Evolutionary conservation across 1,140 invertebrate genomes (phyloP), one percentile per base, ranked within the genome.

Genomic region (Drosophila varians): DNA sequence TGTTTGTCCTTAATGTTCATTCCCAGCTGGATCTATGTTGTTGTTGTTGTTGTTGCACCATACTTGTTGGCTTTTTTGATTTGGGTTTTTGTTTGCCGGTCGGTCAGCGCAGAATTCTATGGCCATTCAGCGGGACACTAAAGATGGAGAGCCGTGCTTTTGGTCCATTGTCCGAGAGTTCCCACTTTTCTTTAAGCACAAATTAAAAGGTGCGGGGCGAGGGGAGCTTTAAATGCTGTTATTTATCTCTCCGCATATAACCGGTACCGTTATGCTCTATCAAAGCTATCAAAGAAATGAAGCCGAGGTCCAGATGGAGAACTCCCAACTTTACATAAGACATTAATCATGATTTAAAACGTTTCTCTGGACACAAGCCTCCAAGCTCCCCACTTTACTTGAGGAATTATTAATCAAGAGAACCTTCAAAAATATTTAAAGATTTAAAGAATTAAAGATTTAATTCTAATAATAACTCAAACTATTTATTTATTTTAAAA

Each of bases 321-420:
- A 42, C 61, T 42, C 54, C 12, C 60, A 31, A 34, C 60, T 66
- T 66, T 43, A 28, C 62, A 34, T 65, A 52, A 52, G 61, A 68
- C 52, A 68, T 68, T 68, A 68, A 68, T 68, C 61, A 68, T 66
- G 64, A 68, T 68, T 68, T 66, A 45, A 64, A 26, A 18, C 28
- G 2, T 8, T 31, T 31, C 28, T 7, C 7, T 31, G 28, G 28
- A n/a, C n/a, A n/a, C n/a, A n/a, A n/a, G n/a, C n/a, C n/a, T n/a
- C n/a, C 9, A 31, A 1, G 6, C 28, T 31, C 6, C 28, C 9
- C 6, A 8, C 2, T 31, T 31, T 31, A 21, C 2, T 21, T 21
- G n/a, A n/a, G n/a, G n/a, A n/a, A n/a, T n/a, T n/a, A n/a, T 21
- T 21, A 21, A 21, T 21, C 2, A 21, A 21, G 21, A 21, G 4